Evolutionary conservation across 1,140 invertebrate species (phyloP).

Genomic region (Babylonia areolata): DNA sequence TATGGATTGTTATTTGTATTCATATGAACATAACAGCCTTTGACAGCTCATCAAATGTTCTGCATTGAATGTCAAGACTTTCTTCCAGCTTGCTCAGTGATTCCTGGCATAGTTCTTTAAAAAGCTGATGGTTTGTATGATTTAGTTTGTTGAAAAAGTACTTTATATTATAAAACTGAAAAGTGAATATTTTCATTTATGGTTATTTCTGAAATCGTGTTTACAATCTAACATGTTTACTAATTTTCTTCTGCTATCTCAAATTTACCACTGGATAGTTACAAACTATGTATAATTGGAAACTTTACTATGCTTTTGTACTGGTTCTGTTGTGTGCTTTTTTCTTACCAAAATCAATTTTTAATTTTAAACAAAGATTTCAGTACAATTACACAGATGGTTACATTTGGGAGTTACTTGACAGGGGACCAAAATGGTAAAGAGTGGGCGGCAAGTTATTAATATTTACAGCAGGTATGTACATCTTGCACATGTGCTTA

Average conservation of each 20-base stretch:
- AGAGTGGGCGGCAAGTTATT: no score
- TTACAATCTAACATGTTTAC: background rate
- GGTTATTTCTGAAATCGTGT: background rate
- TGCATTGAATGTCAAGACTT: constrained; percentile 9
- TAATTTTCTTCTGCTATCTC: background rate
- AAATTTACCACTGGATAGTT: background rate
- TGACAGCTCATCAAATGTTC: background rate
- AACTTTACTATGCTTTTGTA: background rate
- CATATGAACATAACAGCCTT: background rate
- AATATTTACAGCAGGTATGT: no score
- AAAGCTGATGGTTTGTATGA: constrained; percentile 5
- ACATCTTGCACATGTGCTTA: no score
- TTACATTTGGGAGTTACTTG: no score
- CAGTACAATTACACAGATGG: no score
- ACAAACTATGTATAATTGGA: no score
- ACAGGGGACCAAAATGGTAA: no score
- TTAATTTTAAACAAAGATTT: no score
- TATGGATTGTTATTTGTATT: no score
- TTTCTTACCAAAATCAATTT: no score
- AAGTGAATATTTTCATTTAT: background rate
- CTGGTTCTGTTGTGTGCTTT: constrained; percentile 10
- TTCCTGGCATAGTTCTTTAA: constrained; percentile 20
- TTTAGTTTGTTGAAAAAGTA: background rate
- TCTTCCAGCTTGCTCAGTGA: constrained; percentile 39
- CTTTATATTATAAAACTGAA: background rate